Evolutionary conservation across 2,113 vertebrate species (phyloP).

Genomic region (Triplophysa siluroides): DNA sequence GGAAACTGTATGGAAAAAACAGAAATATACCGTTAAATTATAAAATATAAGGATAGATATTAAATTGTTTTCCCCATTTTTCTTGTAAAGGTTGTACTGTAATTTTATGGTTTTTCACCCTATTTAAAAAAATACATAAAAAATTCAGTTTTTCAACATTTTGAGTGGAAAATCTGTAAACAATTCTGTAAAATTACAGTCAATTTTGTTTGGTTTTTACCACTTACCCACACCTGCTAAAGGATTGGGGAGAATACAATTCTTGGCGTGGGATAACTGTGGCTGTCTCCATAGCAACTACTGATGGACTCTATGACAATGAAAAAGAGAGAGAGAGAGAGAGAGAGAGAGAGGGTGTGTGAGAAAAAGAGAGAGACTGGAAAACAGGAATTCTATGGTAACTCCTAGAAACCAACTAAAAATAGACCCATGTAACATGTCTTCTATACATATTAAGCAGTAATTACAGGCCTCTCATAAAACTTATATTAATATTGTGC

Average conservation of each 20-base stretch:
- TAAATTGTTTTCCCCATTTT: too few species aligned
- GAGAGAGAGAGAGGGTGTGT: background rate
- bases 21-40: too few species aligned
- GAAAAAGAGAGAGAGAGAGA: background rate
- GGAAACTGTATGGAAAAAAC: too few species aligned
- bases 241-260: conserved; percentile 1
- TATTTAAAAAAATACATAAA: too few species aligned
- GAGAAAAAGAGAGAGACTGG: conserved; percentile 19
- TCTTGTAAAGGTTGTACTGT: too few species aligned
- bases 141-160: too few species aligned
- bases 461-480: conserved; percentile 32
- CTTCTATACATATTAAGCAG: conserved; percentile 13
- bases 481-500: background rate
- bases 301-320: conserved; percentile 15
- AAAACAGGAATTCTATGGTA: background rate
- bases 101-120: too few species aligned
- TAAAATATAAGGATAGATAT: too few species aligned
- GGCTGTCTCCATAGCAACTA: conserved; percentile 51
- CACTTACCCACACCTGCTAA: conserved; percentile 10
- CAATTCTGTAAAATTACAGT: too few species aligned
- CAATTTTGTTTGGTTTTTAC: background rate
- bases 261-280: conserved; percentile 34
- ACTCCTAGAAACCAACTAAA: conserved; percentile 10
- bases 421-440: conserved; percentile 17
- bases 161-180: too few species aligned